A percentile compares a stretch with the other conserved stretches of the same genome.
Conservation (phyloP, 2,113 vertebrate genomes). For the Rissa tridactyla region DNA sequence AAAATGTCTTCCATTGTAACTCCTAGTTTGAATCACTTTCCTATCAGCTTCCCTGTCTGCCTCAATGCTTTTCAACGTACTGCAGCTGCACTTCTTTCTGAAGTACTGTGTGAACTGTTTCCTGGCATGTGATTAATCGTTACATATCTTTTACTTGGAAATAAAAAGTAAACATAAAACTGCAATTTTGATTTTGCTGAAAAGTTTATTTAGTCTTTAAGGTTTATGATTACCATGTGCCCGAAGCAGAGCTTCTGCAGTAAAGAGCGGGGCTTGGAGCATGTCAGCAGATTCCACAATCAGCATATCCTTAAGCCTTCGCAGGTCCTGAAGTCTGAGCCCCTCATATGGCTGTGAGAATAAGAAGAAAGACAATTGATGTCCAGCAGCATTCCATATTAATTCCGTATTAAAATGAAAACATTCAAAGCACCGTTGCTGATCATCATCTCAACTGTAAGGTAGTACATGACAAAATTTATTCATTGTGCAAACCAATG, state of each 20-base stretch:
- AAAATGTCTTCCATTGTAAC: background rate
- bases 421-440: background rate
- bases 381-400: background rate
- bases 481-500: background rate
- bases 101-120: background rate
- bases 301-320: slow-evolving; percentile 95
- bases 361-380: slow-evolving; percentile 26
- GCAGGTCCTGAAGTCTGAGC: slow-evolving; percentile 90
- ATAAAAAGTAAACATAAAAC: background rate
- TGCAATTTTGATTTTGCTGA: background rate
- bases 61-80: background rate
- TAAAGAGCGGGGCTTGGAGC: slow-evolving; percentile 96
- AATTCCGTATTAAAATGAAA: background rate
- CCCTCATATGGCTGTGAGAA: slow-evolving; percentile 88
- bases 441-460: background rate
- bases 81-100: background rate
- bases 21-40: background rate
- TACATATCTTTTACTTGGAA: background rate
- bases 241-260: slow-evolving; percentile 94
- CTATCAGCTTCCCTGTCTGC: background rate
- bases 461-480: background rate
- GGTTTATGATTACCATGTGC: slow-evolving; percentile 86
- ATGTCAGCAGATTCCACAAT: slow-evolving; percentile 99
- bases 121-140: background rate
- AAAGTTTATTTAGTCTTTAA: background rate